Evolutionary conservation across 2,113 vertebrate genomes (phyloP).

Genomic region (Pardalotus punctatus): DNA sequence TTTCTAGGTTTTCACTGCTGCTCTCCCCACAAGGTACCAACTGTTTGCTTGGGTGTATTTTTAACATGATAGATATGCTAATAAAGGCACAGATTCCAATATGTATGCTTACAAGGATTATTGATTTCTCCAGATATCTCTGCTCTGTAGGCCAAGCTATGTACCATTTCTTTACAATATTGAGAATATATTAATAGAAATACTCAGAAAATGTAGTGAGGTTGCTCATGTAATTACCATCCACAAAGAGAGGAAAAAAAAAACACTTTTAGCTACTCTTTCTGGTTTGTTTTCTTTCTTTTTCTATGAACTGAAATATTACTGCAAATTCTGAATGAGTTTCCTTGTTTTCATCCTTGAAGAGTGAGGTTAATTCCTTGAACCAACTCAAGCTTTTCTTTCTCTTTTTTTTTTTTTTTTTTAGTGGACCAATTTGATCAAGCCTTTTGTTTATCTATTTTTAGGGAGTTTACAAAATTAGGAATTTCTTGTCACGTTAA

Average conservation of each 20-base stretch:
- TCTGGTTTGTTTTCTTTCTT: rapidly evolving
- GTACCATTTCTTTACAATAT: background rate
- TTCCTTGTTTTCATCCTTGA: background rate
- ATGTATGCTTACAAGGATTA: background rate
- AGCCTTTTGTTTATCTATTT: background rate
- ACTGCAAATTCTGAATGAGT: background rate
- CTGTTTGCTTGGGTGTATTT: background rate
- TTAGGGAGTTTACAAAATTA: background rate
- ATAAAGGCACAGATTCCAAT: background rate
- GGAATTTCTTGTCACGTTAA: background rate
- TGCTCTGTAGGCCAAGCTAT: background rate
- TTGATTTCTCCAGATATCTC: background rate
- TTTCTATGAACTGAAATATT: background rate
- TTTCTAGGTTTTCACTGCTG: background rate
- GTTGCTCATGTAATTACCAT: background rate
- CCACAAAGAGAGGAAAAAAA: background rate
- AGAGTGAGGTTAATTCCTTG: background rate
- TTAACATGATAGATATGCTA: background rate
- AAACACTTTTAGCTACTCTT: background rate
- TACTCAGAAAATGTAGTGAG: background rate
- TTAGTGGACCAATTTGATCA: background rate
- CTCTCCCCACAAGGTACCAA: background rate
- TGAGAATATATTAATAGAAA: background rate
- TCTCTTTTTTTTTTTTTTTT: background rate
- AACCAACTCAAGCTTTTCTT: background rate